These are phyloP conservation scores for Ceramica pisi DNA, from an alignment of 2,888 invertebrate species.

Conservation along the genomic window DNA sequence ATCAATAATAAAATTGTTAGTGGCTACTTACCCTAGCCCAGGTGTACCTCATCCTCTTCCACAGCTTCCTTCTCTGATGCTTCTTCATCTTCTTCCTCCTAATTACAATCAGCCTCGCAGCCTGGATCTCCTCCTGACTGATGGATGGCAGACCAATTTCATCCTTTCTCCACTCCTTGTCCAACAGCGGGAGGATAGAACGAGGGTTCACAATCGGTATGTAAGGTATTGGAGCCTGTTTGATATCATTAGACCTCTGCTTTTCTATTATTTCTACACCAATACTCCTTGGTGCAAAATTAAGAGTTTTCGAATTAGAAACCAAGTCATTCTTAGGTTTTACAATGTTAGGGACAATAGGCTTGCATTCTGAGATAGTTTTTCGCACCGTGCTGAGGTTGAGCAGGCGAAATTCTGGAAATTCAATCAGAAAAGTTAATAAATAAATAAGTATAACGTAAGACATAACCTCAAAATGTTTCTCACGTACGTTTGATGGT, in stretches of 20 bases:
- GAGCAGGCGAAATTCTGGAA: conserved; percentile 83
- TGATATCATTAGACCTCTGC: conserved; percentile 69
- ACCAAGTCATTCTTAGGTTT: conserved; percentile 67
- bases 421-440: conserved; percentile 10
- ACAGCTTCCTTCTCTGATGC: conserved; percentile 95
- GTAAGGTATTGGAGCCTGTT: conserved; percentile 82
- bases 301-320: conserved; percentile 69
- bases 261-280: conserved; percentile 81
- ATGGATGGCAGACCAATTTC: conserved; percentile 87
- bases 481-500: conserved; percentile 83
- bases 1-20: background rate
- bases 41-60: conserved; percentile 94
- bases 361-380: conserved; percentile 78
- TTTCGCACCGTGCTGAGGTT: conserved; percentile 82
- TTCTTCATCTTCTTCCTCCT: conserved; percentile 96
- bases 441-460: conserved; percentile 44
- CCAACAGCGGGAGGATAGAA: conserved; percentile 84
- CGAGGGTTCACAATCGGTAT: conserved; percentile 86
- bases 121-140: conserved; percentile 92
- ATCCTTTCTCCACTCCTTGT: conserved; percentile 83
- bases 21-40: conserved; percentile 91
- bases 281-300: conserved; percentile 81
- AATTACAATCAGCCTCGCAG: conserved; percentile 94
- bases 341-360: conserved; percentile 59
- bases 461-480: conserved; percentile 76